These are phyloP conservation scores for Eumacrocentrus americanus DNA, from an alignment of 2,888 invertebrate species.

Conservation along the genomic window DNA sequence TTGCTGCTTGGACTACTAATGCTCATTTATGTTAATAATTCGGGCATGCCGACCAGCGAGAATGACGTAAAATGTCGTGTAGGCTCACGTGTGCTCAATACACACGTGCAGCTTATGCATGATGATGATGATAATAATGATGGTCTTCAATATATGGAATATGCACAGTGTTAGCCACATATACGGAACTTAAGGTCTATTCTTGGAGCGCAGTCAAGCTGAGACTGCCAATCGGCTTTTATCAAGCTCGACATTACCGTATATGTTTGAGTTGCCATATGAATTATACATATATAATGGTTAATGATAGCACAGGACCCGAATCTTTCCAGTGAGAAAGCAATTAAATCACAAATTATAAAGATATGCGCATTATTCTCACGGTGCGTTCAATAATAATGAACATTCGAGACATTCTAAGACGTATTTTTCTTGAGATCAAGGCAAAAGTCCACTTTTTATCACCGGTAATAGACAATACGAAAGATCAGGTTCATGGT, in stretches of 20 bases:
- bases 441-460: no score
- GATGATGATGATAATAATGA: background rate
- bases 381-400: no score
- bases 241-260: background rate
- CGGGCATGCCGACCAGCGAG: background rate
- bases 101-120: no score
- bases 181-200: background rate
- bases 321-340: background rate
- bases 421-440: no score
- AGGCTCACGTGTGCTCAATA: background rate
- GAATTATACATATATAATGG: background rate
- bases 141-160: background rate
- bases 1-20: conserved; percentile 1
- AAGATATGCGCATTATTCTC: no score
- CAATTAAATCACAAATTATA: no score
- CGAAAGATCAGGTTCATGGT: no score
- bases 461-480: no score
- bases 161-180: background rate
- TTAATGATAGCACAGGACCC: background rate
- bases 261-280: background rate
- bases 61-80: background rate
- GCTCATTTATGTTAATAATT: conserved; percentile 6
- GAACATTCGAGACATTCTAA: no score
- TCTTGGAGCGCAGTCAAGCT: background rate
- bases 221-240: conserved; percentile 1